phyloP scores from a whole-genome alignment of 2,797 vertebrate species.

The Cetoscarus ocellatus region DNA sequence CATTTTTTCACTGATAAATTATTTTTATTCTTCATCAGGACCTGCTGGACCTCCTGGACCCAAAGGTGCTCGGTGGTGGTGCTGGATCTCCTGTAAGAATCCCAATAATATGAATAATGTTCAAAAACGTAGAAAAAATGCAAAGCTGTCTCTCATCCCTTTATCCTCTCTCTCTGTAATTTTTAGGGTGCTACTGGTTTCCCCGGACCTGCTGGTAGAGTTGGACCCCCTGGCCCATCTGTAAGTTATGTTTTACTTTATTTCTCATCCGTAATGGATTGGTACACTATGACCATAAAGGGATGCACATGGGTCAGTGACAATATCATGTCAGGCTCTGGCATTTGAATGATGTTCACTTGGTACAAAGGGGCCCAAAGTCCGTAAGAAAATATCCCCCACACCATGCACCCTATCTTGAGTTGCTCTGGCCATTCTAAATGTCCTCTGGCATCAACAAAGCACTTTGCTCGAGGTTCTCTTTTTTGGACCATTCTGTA shows the following conservation, averaged over 20 bases:
- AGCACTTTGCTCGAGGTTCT: no score
- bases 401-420: no score
- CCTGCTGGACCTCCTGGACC: constrained; percentile 92
- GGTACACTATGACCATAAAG: no score
- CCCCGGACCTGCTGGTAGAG: constrained; percentile 96
- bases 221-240: constrained; percentile 94
- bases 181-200: constrained; percentile 96
- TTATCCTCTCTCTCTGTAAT: not conserved
- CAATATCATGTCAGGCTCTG: no score
- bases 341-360: no score
- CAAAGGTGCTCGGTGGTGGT: constrained; percentile 93
- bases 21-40: constrained; percentile 80
- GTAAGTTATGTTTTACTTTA: constrained; percentile 82
- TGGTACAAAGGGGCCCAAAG: no score
- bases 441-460: no score
- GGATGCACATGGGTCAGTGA: no score
- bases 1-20: constrained; percentile 1
- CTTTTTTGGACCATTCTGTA: no score
- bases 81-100: constrained; percentile 93
- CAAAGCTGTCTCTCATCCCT: not conserved
- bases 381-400: no score
- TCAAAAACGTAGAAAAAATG: not conserved
- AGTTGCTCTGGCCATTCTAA: no score
- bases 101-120: not conserved
- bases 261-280: no score